Evolutionary conservation across 2,113 vertebrate genomes (phyloP).

Genomic region (Canis aureus): DNA sequence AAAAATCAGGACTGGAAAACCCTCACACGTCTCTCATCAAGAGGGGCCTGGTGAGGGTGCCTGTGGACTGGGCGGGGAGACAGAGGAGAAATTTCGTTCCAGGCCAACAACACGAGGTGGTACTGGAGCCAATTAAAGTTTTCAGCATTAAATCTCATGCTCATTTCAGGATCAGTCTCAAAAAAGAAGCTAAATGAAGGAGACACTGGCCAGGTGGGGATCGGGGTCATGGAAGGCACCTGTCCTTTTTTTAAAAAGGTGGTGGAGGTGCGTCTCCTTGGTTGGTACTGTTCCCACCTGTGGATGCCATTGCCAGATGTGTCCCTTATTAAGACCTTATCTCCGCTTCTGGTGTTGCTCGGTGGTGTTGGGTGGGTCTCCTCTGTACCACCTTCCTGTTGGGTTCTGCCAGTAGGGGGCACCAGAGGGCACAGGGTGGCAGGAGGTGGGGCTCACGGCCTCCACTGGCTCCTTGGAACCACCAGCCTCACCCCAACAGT

Average conservation of each 20-base stretch:
- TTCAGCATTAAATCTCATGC: background rate
- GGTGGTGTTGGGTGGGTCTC: background rate
- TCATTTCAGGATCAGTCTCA: background rate
- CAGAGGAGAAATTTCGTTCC: background rate
- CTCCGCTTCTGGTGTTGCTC: background rate
- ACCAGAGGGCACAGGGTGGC: background rate
- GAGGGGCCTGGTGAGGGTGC: background rate
- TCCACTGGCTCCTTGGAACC: background rate
- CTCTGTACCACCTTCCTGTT: background rate
- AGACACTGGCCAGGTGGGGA: background rate
- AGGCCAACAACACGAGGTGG: background rate
- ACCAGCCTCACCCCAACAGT: background rate
- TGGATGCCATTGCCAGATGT: background rate
- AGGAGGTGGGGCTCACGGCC: background rate
- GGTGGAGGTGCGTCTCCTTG: background rate
- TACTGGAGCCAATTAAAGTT: background rate
- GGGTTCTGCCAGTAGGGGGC: background rate
- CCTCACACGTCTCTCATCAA: background rate
- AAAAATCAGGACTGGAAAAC: background rate
- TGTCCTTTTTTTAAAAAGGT: background rate
- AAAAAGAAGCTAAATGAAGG: background rate
- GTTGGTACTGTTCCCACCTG: too few relatives aligned
- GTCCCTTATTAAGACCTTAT: rapidly evolving
- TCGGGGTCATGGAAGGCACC: rapidly evolving
- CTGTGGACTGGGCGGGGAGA: background rate